phyloP scores from a whole-genome alignment of 2,888 invertebrate genomes.

The Pristionchus japonicus region DNA sequence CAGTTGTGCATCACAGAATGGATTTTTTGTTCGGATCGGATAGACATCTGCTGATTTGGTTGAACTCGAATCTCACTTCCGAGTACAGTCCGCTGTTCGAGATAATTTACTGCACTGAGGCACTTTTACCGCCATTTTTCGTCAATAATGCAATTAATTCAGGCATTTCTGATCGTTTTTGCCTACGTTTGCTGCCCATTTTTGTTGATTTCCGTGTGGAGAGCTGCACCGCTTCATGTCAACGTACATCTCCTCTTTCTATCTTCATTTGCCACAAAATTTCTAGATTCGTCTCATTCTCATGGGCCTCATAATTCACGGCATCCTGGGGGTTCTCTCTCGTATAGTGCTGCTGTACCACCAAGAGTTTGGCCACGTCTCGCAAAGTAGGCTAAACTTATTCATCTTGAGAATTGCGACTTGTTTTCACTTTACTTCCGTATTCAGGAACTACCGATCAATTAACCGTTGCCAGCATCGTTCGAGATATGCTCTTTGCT shows the following conservation, averaged over 20 bases:
- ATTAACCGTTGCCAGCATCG: not conserved
- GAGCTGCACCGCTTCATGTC: not conserved
- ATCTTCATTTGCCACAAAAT: not conserved
- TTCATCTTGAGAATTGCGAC: not conserved
- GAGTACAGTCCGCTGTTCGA: not conserved
- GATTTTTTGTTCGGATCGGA: not conserved
- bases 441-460: not conserved
- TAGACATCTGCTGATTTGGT: not conserved
- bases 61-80: not conserved
- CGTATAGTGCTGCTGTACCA: not conserved
- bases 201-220: not conserved
- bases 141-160: not conserved
- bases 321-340: not conserved
- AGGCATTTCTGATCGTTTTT: not conserved
- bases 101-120: not conserved
- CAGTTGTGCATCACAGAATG: not conserved
- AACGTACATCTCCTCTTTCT: not conserved
- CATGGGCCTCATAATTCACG: not conserved
- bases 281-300: not conserved
- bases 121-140: too few relatives aligned
- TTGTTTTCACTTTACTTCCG: too few relatives aligned
- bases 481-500: not conserved
- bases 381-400: not conserved
- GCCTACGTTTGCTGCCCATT: not conserved
- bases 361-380: not conserved